Percentiles rank a stretch among this genome's conserved stretches.
phyloP scores from a whole-genome alignment of 1,140 invertebrate genomes.

The Zaprionus capensis region DNA sequence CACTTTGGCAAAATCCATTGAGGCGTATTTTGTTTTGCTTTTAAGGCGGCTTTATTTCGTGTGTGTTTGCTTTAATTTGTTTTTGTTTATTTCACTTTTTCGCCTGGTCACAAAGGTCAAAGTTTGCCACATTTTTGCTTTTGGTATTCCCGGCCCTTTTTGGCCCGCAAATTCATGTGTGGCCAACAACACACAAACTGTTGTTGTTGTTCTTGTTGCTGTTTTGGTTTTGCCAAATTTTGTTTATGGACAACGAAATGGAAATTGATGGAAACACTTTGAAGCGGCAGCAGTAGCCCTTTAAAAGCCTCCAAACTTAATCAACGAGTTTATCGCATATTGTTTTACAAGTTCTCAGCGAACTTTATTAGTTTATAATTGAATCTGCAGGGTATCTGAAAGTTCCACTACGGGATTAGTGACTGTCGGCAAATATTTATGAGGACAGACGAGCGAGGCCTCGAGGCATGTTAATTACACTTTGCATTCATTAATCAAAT shows the following conservation, averaged over 20 bases:
- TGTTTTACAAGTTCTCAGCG: neutral
- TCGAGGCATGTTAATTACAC: slow-evolving; percentile 15
- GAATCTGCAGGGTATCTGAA: neutral
- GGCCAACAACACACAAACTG: slow-evolving; percentile 9
- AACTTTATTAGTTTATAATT: neutral
- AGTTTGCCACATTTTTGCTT: slow-evolving; percentile 58
- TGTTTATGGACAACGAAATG: slow-evolving; percentile 58
- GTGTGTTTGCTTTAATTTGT: slow-evolving; percentile 74
- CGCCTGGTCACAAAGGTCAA: slow-evolving; percentile 64
- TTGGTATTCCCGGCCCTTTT: slow-evolving; percentile 34
- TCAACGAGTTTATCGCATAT: slow-evolving; percentile 1
- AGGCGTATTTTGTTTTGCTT: slow-evolving; percentile 49
- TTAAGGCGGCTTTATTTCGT: slow-evolving; percentile 36
- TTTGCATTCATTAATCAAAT: slow-evolving; percentile 53
- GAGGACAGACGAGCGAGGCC: neutral
- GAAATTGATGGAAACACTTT: slow-evolving; percentile 58
- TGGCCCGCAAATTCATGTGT: slow-evolving; percentile 11
- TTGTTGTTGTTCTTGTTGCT: too few species aligned
- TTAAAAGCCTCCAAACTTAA: neutral
- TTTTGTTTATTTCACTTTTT: slow-evolving; percentile 78
- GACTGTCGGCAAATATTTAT: slow-evolving; percentile 58
- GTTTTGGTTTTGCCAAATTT: slow-evolving; percentile 40
- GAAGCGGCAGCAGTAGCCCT: neutral
- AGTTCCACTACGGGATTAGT: slow-evolving; percentile 40
- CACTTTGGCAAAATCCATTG: neutral